Conservation (phyloP, 2,888 invertebrate species). For the Pomacea canaliculata region DNA sequence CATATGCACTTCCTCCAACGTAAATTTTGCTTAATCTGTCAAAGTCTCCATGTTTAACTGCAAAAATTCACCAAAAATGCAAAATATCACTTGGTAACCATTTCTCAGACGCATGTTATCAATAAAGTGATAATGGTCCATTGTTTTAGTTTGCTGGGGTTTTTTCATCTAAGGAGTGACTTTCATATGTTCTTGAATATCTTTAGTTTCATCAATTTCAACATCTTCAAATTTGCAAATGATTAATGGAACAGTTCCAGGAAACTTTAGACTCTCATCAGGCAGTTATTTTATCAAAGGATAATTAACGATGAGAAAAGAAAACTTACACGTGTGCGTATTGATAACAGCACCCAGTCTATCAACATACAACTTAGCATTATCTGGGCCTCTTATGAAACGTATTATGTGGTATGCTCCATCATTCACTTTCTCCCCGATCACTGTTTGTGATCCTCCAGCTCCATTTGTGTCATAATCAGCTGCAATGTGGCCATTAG, state of each 20-base stretch:
- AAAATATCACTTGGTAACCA: background rate
- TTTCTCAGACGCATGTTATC: background rate
- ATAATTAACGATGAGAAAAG: too few species aligned
- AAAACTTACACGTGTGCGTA: background rate
- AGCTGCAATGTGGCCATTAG: constrained; percentile 60
- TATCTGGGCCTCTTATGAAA: constrained; percentile 55
- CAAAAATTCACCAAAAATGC: background rate
- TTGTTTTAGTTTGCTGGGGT: too few species aligned
- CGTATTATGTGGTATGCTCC: constrained; percentile 64
- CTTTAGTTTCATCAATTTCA: too few species aligned
- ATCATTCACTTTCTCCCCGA: constrained; percentile 53
- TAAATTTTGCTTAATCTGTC: constrained; percentile 51
- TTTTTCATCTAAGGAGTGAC: too few species aligned
- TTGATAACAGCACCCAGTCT: constrained; percentile 32
- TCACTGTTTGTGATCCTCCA: constrained; percentile 41
- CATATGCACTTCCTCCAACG: constrained; percentile 50
- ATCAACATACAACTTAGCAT: constrained; percentile 61
- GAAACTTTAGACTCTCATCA: too few species aligned
- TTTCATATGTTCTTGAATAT: too few species aligned
- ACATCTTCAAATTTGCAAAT: too few species aligned
- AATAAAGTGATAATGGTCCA: too few species aligned
- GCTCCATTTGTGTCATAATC: constrained; percentile 59
- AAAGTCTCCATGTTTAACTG: constrained; percentile 47
- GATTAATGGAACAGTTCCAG: too few species aligned
- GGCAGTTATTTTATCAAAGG: too few species aligned